Percentiles rank a stretch among this genome's conserved stretches.
Evolutionary conservation across 2,113 vertebrate genomes (phyloP).

Genomic region (Rhinichthys klamathensis): DNA sequence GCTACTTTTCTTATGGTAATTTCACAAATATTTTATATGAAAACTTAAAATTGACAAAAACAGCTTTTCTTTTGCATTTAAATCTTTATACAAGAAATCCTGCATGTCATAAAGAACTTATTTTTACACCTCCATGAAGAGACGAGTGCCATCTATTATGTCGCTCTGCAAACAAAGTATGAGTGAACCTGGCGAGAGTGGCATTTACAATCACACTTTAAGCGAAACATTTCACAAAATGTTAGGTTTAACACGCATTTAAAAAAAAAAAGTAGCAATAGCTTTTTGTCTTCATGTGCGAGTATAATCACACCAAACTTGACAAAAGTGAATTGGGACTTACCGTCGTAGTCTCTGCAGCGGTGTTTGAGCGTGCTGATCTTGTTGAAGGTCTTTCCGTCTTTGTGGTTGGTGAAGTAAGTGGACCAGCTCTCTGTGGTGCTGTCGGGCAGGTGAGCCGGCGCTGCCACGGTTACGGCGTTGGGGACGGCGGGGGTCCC

Average conservation of each 20-base stretch:
- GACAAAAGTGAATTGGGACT: conserved; percentile 27
- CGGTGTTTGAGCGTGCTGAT: conserved; percentile 86
- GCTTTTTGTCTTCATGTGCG: neutral
- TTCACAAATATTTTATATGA: no score
- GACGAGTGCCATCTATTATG: no score
- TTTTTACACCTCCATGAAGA: no score
- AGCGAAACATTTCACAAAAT: neutral
- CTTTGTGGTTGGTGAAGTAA: conserved; percentile 88
- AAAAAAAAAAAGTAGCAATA: no score
- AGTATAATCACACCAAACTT: neutral
- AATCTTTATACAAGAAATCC: no score
- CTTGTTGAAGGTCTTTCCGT: conserved; percentile 74
- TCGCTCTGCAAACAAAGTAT: no score
- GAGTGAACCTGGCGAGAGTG: no score
- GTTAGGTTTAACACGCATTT: neutral
- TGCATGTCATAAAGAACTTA: no score
- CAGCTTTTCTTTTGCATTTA: no score
- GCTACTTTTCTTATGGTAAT: no score
- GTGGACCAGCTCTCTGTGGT: conserved; percentile 96
- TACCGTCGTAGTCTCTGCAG: conserved; percentile 98
- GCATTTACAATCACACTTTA: neutral
- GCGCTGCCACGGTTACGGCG: conserved; percentile 83
- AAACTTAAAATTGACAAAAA: no score
- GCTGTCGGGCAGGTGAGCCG: conserved; percentile 91
- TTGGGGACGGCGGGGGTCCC: conserved; percentile 83